Evolutionary conservation across 2,113 vertebrate genomes (phyloP).

Genomic region (Sisor rabdophorus): DNA sequence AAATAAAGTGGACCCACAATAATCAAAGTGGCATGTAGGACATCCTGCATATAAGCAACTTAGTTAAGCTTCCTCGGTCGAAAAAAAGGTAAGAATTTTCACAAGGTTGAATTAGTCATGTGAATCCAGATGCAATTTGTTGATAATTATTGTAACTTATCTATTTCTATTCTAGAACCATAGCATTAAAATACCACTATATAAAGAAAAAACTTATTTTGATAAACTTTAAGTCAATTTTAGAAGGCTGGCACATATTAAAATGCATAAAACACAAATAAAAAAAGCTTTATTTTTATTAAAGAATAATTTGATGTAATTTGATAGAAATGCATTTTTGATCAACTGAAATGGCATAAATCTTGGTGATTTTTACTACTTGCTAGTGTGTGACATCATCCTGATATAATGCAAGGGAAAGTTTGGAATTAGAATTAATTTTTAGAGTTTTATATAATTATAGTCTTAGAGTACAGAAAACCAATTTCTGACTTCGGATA

Average conservation of each 20-base stretch:
- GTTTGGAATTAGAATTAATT: not conserved
- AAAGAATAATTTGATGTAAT: not conserved
- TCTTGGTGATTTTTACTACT: not conserved
- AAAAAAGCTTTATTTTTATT: not conserved
- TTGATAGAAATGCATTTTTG: not conserved
- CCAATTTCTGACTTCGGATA: not conserved
- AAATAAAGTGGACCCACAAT: not conserved
- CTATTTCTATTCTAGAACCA: not conserved
- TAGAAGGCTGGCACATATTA: not conserved
- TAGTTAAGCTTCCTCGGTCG: not conserved
- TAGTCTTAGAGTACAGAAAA: not conserved
- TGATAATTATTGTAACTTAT: not conserved
- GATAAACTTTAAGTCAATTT: not conserved
- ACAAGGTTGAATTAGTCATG: not conserved
- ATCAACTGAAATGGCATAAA: not conserved
- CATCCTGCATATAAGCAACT: slow-evolving; percentile 7
- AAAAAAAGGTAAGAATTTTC: not conserved
- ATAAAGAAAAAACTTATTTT: not conserved
- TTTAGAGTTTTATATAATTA: not conserved
- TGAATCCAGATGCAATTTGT: not conserved
- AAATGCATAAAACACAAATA: not conserved
- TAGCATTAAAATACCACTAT: not conserved
- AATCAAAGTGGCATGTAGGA: slow-evolving; percentile 19
- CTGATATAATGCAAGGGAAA: not conserved
- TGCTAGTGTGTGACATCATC: not conserved